These are phyloP conservation scores for Sitobion miscanthi DNA, from an alignment of 1,140 invertebrate species.

Conservation along the genomic window DNA sequence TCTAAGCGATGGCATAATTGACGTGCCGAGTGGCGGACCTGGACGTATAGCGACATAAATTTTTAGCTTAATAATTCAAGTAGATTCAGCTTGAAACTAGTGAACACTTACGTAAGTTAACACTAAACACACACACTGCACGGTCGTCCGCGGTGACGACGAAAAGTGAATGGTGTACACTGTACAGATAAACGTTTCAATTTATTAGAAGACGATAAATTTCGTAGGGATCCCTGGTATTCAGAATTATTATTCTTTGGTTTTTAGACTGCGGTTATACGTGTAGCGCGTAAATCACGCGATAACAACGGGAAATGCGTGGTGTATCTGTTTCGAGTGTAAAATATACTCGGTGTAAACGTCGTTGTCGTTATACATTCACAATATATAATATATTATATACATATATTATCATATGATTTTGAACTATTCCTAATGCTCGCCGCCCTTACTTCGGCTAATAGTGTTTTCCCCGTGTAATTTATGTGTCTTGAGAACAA, in stretches of 20 bases:
- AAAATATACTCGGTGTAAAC: constrained; percentile 19
- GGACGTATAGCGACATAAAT: neutral
- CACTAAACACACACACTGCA: neutral
- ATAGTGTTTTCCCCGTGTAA: constrained; percentile 5
- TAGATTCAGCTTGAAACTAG: neutral
- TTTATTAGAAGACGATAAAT: neutral
- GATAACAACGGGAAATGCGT: neutral
- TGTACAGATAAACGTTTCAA: neutral
- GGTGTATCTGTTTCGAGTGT: neutral
- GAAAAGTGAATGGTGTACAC: neutral
- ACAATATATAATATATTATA: neutral
- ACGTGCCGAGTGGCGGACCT: neutral
- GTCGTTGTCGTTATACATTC: constrained; percentile 11
- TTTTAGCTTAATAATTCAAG: neutral
- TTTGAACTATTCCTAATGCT: constrained; percentile 30
- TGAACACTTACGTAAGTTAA: neutral
- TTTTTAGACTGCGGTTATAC: constrained; percentile 15
- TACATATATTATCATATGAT: constrained; percentile 12
- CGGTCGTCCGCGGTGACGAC: neutral
- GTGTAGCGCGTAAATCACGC: neutral
- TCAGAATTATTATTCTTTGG: neutral
- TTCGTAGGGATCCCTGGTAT: neutral
- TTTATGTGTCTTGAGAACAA: constrained; percentile 38
- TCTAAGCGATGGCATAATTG: neutral
- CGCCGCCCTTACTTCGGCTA: neutral